Conservation (phyloP, 2,797 vertebrate genomes). For the Iguana delicatissima region DNA sequence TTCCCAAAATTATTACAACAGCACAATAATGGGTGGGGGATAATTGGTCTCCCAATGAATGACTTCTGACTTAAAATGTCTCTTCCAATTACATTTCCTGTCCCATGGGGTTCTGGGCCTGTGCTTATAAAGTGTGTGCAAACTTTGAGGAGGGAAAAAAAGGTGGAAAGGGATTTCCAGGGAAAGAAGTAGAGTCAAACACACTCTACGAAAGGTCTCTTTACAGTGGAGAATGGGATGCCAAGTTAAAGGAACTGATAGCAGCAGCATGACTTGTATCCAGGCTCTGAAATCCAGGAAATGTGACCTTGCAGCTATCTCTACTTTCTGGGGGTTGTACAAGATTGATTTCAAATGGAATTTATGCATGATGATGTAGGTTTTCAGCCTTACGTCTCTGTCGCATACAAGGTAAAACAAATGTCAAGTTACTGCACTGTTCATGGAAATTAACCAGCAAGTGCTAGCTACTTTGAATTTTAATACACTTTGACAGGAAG, state of each 20-base stretch:
- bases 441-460: not conserved
- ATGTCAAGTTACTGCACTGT: not conserved
- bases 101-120: not conserved
- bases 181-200: not conserved
- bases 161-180: not conserved
- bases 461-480: not conserved
- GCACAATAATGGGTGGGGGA: too few species aligned
- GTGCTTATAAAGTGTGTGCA: not conserved
- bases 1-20: too few species aligned
- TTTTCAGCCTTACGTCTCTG: not conserved
- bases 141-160: not conserved
- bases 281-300: not conserved
- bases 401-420: not conserved
- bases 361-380: not conserved
- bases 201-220: not conserved
- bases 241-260: too few species aligned
- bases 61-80: not conserved
- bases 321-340: too few species aligned
- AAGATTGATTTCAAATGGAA: not conserved
- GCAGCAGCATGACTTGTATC: not conserved
- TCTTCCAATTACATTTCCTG: not conserved
- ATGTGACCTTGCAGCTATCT: not conserved
- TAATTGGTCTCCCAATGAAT: too few species aligned
- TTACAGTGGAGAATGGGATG: not conserved
- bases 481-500: not conserved